A percentile compares a stretch with the other conserved stretches of the same genome.
Conservation (phyloP, 37 sponge, comb jelly and placozoan species). For the Lycopodina hypogea region DNA sequence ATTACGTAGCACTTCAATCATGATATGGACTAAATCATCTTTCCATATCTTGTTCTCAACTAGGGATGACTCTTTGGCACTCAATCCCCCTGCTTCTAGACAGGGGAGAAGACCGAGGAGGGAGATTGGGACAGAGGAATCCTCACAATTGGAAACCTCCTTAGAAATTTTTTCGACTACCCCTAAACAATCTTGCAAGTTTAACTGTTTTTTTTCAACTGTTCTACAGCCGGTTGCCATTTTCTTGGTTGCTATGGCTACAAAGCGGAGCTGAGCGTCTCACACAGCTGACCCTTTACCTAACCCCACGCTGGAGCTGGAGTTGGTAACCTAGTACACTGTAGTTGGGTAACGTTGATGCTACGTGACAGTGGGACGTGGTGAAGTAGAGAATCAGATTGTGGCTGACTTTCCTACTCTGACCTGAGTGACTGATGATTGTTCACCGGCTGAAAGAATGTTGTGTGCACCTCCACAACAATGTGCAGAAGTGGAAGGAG, state of each 20-base stretch:
- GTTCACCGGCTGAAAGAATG: slow-evolving; percentile 55
- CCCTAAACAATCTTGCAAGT: not conserved
- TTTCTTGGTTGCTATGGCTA: not conserved
- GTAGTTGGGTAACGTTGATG: too few species aligned
- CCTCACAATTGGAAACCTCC: not conserved
- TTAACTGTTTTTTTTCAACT: not conserved
- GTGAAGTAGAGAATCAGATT: too few species aligned
- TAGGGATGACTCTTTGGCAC: not conserved
- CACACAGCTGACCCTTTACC: not conserved
- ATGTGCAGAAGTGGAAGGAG: slow-evolving; percentile 55
- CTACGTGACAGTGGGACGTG: too few species aligned
- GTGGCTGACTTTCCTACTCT: too few species aligned
- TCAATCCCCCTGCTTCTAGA: not conserved
- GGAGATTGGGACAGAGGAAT: not conserved
- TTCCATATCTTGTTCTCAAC: slow-evolving; percentile 49
- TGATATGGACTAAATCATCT: slow-evolving; percentile 47
- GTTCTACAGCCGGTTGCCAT: not conserved
- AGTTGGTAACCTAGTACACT: too few species aligned
- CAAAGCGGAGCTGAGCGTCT: not conserved
- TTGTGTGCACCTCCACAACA: slow-evolving; percentile 50
- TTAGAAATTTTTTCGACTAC: not conserved
- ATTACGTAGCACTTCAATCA: slow-evolving; percentile 50
- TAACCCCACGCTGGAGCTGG: too few species aligned
- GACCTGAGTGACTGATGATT: too few species aligned
- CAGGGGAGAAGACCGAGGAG: slow-evolving; percentile 3